These are phyloP conservation scores for Magallana ariakensis DNA, from an alignment of 1,140 invertebrate species.

Conservation along the genomic window DNA sequence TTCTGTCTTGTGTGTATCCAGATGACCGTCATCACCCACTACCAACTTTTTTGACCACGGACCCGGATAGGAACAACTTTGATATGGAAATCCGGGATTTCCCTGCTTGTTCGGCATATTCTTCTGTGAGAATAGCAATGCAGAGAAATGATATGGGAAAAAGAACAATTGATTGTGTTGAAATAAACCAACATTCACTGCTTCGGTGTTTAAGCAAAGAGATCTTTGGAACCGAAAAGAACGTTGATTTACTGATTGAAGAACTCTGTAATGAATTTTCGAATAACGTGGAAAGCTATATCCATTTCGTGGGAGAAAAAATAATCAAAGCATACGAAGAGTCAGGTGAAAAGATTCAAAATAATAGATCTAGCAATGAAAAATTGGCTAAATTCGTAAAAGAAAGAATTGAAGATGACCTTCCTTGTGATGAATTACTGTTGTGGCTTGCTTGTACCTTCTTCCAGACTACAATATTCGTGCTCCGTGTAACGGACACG, in stretches of 20 bases:
- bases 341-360: background rate
- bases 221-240: constrained; percentile 47
- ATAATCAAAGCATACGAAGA: background rate
- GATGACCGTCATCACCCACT: background rate
- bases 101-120: background rate
- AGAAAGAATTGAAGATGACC: constrained; percentile 43
- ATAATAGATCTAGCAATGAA: background rate
- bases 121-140: background rate
- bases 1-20: background rate
- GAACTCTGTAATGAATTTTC: constrained; percentile 18
- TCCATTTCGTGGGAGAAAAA: background rate
- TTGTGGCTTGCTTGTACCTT: constrained; percentile 20
- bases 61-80: background rate
- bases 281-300: background rate
- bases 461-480: constrained; percentile 38
- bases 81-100: background rate
- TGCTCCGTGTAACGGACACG: background rate
- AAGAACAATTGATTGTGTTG: constrained; percentile 30
- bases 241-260: constrained; percentile 24
- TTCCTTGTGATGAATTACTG: background rate
- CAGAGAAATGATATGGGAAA: constrained; percentile 35
- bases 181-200: constrained; percentile 21
- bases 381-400: background rate
- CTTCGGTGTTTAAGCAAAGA: constrained; percentile 50
- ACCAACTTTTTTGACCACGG: background rate